Percentiles rank a stretch among this genome's conserved stretches.
These are phyloP conservation scores for Orientallactaga bullata DNA, from an alignment of 2,113 vertebrate genomes.

Conservation along the genomic window DNA sequence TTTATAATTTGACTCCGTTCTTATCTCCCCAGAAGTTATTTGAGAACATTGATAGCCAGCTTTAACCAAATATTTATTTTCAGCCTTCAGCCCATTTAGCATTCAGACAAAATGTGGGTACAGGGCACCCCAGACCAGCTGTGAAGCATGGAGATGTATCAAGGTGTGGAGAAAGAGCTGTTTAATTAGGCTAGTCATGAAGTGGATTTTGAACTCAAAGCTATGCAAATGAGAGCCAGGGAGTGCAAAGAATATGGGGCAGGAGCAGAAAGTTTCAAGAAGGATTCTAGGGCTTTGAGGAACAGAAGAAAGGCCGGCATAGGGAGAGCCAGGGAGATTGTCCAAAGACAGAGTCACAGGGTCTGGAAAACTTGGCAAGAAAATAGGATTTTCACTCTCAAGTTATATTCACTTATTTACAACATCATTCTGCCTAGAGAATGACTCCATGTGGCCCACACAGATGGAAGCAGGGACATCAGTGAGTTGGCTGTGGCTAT, in stretches of 20 bases:
- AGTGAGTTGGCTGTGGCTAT: not conserved
- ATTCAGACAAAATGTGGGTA: not conserved
- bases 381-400: not conserved
- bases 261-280: not conserved
- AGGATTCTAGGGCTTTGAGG: too few species aligned
- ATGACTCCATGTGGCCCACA: not conserved
- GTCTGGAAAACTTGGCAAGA: not conserved
- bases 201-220: not conserved
- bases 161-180: not conserved
- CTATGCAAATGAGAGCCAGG: not conserved
- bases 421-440: not conserved
- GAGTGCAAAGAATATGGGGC: too few species aligned
- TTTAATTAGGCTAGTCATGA: not conserved
- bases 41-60: not conserved
- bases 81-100: not conserved
- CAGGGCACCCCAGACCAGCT: not conserved
- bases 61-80: slow-evolving; percentile 3
- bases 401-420: not conserved
- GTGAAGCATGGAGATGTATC: not conserved
- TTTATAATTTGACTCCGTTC: slow-evolving; percentile 24
- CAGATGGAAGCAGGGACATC: not conserved
- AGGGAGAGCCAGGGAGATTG: not conserved
- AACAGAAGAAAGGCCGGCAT: not conserved
- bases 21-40: not conserved
- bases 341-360: not conserved